Evolutionary conservation across 2,113 vertebrate species (phyloP).

Genomic region (Pionites leucogaster): DNA sequence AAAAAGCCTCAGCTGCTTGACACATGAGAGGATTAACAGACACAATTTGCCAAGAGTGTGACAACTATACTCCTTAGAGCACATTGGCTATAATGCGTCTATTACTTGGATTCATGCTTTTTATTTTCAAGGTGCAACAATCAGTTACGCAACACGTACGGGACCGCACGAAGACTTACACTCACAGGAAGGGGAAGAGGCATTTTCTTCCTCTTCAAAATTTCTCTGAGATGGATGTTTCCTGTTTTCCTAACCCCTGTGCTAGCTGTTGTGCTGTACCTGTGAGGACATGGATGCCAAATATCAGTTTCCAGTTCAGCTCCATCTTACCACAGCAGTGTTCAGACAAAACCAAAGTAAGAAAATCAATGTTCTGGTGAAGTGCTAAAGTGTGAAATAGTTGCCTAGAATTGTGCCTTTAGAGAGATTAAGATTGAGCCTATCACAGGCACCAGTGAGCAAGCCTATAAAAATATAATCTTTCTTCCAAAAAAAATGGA

Average conservation of each 20-base stretch:
- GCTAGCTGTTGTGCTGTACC: neutral
- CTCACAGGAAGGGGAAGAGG: neutral
- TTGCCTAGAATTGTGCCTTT: neutral
- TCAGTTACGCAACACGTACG: neutral
- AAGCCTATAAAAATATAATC: neutral
- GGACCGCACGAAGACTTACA: neutral
- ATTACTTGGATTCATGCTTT: neutral
- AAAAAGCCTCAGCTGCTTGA: conserved; percentile 24
- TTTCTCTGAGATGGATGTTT: neutral
- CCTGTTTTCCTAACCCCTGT: neutral
- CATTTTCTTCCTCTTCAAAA: neutral
- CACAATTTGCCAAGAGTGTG: neutral
- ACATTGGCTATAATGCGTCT: neutral
- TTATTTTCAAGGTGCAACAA: neutral
- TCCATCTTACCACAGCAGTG: neutral
- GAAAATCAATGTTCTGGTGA: neutral
- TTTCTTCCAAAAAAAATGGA: neutral
- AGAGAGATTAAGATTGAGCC: neutral
- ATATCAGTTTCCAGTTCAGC: neutral
- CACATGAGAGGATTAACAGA: conserved; percentile 11
- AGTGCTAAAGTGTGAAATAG: neutral
- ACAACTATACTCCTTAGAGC: neutral
- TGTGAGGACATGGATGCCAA: neutral
- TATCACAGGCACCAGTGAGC: neutral
- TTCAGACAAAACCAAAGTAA: neutral